Evolutionary conservation across 2,113 vertebrate species (phyloP).

Genomic region (Mohoua ochrocephala): DNA sequence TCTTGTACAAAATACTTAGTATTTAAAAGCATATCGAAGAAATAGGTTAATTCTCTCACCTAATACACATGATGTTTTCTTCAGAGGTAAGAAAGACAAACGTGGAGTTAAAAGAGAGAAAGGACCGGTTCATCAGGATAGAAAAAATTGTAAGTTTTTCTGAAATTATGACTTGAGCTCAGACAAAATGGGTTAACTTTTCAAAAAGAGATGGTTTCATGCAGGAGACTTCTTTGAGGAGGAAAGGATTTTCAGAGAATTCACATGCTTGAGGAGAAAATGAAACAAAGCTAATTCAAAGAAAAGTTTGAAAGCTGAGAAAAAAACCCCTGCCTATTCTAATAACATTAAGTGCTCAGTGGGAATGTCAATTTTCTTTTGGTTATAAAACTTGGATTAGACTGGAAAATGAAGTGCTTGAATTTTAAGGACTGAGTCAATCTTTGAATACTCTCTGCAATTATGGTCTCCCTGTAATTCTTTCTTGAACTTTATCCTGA

Average conservation of each 20-base stretch:
- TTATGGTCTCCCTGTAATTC: neutral
- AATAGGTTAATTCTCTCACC: neutral
- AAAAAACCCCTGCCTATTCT: neutral
- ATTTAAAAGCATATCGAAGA: neutral
- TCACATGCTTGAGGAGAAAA: neutral
- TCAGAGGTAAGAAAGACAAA: neutral
- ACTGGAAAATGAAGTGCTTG: neutral
- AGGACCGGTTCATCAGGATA: neutral
- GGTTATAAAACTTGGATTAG: neutral
- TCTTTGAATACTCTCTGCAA: neutral
- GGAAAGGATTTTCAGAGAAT: neutral
- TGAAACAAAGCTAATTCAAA: neutral
- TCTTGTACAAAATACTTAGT: neutral
- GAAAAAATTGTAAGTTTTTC: neutral
- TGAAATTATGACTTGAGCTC: neutral
- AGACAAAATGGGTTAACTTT: neutral
- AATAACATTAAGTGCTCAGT: neutral
- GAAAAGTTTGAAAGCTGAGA: neutral
- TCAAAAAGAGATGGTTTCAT: neutral
- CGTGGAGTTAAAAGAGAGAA: neutral
- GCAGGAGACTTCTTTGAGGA: neutral
- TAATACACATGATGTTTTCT: neutral
- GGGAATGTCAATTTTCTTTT: neutral
- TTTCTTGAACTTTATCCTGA: conserved; percentile 8
- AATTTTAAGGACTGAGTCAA: neutral